phyloP scores from a whole-genome alignment of 2,888 invertebrate species.

The Trypoxylon attenuatum region DNA sequence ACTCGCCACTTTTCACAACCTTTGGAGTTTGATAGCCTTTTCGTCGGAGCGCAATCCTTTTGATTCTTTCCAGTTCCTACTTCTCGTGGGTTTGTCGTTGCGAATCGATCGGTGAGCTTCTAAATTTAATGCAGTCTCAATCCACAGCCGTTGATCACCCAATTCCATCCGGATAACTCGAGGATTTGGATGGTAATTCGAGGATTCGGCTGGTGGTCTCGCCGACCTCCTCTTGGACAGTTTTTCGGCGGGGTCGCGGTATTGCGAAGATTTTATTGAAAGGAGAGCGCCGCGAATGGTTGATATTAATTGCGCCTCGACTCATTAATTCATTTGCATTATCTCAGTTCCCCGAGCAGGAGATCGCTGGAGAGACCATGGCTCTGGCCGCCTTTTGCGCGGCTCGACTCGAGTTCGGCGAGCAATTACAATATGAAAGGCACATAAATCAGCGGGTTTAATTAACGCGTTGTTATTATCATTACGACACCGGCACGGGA shows the following conservation, averaged over 20 bases:
- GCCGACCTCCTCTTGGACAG: no score
- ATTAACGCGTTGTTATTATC: conserved; percentile 74
- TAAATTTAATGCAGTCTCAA: no score
- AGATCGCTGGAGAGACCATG: conserved; percentile 51
- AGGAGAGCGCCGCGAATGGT: conserved; percentile 41
- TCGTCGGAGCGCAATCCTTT: no score
- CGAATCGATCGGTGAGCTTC: no score
- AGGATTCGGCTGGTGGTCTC: not conserved
- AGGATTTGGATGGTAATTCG: not conserved
- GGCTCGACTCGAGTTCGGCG: conserved; percentile 68
- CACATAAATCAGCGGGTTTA: conserved; percentile 73
- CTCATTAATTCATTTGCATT: conserved; percentile 70
- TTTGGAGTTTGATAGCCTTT: no score
- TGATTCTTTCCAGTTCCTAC: no score
- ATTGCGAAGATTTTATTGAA: conserved; percentile 10
- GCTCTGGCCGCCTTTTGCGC: conserved; percentile 57
- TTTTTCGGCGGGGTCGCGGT: not conserved
- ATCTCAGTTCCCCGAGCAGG: conserved; percentile 52
- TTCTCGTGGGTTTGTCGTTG: no score
- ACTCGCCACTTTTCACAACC: no score
- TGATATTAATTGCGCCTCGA: conserved; percentile 67
- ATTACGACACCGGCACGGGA: conserved; percentile 60
- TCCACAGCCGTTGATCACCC: no score
- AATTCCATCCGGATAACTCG: no score
- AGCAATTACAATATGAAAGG: conserved; percentile 74